phyloP scores from a whole-genome alignment of 1,140 invertebrate species.

The Bombus impatiens region DNA sequence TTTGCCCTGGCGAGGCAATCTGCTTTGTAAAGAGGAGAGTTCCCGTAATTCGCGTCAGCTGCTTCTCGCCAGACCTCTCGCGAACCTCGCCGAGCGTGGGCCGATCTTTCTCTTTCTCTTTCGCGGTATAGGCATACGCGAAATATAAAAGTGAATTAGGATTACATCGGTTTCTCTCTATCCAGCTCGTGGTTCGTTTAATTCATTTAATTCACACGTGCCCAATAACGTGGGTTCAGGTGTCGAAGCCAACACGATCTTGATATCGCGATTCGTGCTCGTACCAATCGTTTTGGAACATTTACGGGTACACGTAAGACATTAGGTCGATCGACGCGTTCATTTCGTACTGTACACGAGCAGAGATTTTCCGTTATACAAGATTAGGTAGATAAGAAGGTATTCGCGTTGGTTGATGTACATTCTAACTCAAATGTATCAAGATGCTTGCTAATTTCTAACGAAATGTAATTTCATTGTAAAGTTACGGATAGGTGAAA shows the following conservation, averaged over 20 bases:
- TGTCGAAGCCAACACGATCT: constrained; percentile 33
- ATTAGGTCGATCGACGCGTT: not conserved
- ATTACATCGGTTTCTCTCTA: constrained; percentile 41
- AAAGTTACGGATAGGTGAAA: too few species aligned
- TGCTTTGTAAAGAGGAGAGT: constrained; percentile 27
- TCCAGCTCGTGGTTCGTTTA: constrained; percentile 39
- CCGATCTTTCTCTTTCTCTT: constrained; percentile 56
- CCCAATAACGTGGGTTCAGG: constrained; percentile 32
- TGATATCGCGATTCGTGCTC: constrained; percentile 21
- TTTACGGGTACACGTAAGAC: constrained; percentile 6
- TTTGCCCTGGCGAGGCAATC: constrained; percentile 18
- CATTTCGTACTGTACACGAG: not conserved
- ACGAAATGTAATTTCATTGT: too few species aligned
- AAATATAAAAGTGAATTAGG: constrained; percentile 66
- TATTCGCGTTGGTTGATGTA: not conserved
- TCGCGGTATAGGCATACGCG: constrained; percentile 32
- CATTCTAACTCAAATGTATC: not conserved
- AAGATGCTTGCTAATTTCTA: not conserved
- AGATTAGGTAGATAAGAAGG: not conserved
- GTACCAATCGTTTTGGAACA: constrained; percentile 25
- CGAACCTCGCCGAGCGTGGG: constrained; percentile 47
- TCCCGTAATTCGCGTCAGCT: constrained; percentile 54
- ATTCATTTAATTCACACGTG: constrained; percentile 47
- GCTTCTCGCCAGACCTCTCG: constrained; percentile 13
- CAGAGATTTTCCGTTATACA: not conserved